Evolutionary conservation across 2,113 vertebrate species (phyloP), one percentile per base, ranked within the genome.

Genomic region (Rhinichthys klamathensis): DNA sequence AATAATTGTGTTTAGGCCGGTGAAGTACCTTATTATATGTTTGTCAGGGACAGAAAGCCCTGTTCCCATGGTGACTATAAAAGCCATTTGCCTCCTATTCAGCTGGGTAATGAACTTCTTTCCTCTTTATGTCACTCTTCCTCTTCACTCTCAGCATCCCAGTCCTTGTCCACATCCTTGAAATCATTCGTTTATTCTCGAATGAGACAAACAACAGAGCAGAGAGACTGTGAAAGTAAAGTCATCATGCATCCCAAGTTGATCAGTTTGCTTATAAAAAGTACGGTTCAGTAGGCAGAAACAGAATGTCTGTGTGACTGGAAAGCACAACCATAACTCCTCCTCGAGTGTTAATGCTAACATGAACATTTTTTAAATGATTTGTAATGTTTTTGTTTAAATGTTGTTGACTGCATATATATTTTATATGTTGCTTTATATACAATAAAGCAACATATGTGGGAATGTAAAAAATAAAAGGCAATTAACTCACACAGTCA

Each of bases 81-180:
- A 96, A 95, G 93, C 94, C 94, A 94, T 94, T 92, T 93, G 93
- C 93, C 93, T 94, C 92, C 95, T 95, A 94, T 95, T 95, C 93
- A 95, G 92, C 90, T 58, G 90, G 91, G 95, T 95, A 95, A 95
- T 95, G 93, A 94, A 95, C 94, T 95, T 94, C 94, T 94, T 92
- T 94, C 92, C 93, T 95, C 92, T 88, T 92, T 91, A 92, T 95
- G 93, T 94, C 93, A 93, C 91, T 94, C 92, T 91, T 93, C 91
- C 91, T 90, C 93, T 94, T 92, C 89, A 93, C 92, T 94, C 92
- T 88, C 92, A 92, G 92, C 89, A 91, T 92, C 91, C 93, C 89
- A 92, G 91, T 93, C 74, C 74, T 76, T 93, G 88, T 93, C 93
- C 90, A 85, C 84, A 88, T 93, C 94, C 93, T 95, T 94, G 93